Evolutionary conservation across 2,888 invertebrate species (phyloP).

Genomic region (Calliphora vomitoria): DNA sequence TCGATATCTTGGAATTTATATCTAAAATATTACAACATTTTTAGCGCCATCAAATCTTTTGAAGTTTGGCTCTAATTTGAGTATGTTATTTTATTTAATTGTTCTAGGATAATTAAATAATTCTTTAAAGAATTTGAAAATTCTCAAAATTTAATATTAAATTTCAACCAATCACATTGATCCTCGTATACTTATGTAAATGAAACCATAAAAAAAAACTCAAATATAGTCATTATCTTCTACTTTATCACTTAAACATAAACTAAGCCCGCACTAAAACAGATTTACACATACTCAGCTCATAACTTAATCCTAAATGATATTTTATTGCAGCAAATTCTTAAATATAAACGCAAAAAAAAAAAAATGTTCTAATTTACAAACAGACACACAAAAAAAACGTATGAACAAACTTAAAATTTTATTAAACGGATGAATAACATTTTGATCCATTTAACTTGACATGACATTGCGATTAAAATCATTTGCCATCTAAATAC

Average conservation of each 20-base stretch:
- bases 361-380: constrained; percentile 54
- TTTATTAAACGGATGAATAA: constrained; percentile 73
- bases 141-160: too few species aligned
- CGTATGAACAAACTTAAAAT: constrained; percentile 59
- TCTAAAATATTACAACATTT: too few species aligned
- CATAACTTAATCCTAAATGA: background rate
- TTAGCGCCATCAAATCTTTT: too few species aligned
- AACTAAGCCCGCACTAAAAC: background rate
- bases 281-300: background rate
- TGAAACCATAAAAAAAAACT: constrained; percentile 18
- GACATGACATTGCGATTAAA: constrained; percentile 72
- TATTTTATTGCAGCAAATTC: background rate
- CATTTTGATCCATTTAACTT: constrained; percentile 73
- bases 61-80: too few species aligned
- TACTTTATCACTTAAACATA: constrained; percentile 29
- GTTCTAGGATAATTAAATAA: too few species aligned
- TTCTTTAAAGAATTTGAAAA: too few species aligned
- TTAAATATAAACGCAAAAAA: constrained; percentile 22
- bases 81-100: too few species aligned
- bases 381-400: constrained; percentile 16
- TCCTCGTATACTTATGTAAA: background rate
- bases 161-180: too few species aligned
- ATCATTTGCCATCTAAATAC: constrained; percentile 47
- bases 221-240: constrained; percentile 7
- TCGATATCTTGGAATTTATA: too few species aligned